These are phyloP conservation scores for Oreochromis tanganicae DNA, from an alignment of 2,113 vertebrate genomes.

Conservation along the genomic window DNA sequence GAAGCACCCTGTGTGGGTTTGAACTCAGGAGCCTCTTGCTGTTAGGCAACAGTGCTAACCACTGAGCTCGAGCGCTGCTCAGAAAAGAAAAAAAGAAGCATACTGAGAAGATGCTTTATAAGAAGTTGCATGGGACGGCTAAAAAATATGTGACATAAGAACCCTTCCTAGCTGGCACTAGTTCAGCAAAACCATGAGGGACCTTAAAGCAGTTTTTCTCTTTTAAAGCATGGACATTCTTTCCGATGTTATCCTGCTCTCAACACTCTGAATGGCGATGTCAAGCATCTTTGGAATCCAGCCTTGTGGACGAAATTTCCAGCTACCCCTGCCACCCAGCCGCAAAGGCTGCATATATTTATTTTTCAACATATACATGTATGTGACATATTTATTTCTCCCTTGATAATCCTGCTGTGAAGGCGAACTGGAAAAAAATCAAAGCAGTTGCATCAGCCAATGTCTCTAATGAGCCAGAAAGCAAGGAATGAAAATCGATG, in stretches of 20 bases:
- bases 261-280: slow-evolving; percentile 55
- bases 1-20: not conserved
- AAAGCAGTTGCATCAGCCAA: slow-evolving; percentile 48
- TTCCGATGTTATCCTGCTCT: slow-evolving; percentile 62
- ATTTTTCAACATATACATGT: slow-evolving; percentile 12
- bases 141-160: slow-evolving; percentile 41
- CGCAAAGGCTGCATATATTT: slow-evolving; percentile 50
- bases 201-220: slow-evolving; percentile 42
- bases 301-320: slow-evolving; percentile 53
- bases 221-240: slow-evolving; percentile 51
- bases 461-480: not conserved
- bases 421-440: slow-evolving; percentile 28
- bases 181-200: slow-evolving; percentile 61
- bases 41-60: not conserved
- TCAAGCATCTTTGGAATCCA: slow-evolving; percentile 62
- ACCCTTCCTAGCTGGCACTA: slow-evolving; percentile 42
- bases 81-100: not conserved
- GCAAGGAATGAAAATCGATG: not conserved
- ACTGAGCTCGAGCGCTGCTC: not conserved
- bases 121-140: slow-evolving; percentile 25
- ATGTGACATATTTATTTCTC: slow-evolving; percentile 38
- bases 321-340: slow-evolving; percentile 47
- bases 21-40: not conserved
- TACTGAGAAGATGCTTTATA: not conserved
- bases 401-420: slow-evolving; percentile 26